These are phyloP conservation scores for Drosophila kuntzei DNA, from an alignment of 2,888 invertebrate species.

Conservation along the genomic window DNA sequence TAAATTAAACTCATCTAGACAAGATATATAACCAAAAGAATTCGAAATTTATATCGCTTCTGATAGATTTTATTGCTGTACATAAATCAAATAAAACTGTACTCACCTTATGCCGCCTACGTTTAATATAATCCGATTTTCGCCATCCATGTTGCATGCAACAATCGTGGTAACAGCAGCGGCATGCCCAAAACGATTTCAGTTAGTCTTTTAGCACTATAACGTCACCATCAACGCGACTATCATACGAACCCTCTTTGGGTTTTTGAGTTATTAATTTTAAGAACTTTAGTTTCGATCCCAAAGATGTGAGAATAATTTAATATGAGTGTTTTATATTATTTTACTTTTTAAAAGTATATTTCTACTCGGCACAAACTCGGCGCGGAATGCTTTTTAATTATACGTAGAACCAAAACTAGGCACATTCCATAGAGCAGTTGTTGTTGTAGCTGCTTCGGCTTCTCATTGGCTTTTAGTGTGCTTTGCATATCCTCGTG, in stretches of 20 bases:
- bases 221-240: conserved; percentile 13
- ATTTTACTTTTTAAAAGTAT: not conserved
- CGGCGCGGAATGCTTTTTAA: conserved; percentile 43
- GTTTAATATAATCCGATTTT: conserved; percentile 96
- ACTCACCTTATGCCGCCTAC: conserved; percentile 94
- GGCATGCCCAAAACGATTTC: conserved; percentile 67
- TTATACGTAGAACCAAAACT: conserved; percentile 30
- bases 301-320: conserved; percentile 4
- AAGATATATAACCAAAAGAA: not conserved
- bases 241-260: not conserved
- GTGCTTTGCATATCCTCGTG: conserved; percentile 43
- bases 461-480: conserved; percentile 22
- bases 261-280: not conserved
- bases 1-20: not conserved
- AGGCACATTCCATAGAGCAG: conserved; percentile 23
- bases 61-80: conserved; percentile 1
- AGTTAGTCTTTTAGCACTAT: conserved; percentile 25
- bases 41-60: not conserved
- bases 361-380: conserved; percentile 7
- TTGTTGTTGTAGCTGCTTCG: conserved; percentile 1
- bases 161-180: conserved; percentile 73
- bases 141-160: conserved; percentile 91
- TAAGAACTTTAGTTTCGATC: not conserved
- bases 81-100: conserved; percentile 1
- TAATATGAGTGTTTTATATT: conserved; percentile 1